These are phyloP conservation scores for Globodera ellingtonae DNA, from an alignment of 1,140 invertebrate species.

Conservation along the genomic window DNA sequence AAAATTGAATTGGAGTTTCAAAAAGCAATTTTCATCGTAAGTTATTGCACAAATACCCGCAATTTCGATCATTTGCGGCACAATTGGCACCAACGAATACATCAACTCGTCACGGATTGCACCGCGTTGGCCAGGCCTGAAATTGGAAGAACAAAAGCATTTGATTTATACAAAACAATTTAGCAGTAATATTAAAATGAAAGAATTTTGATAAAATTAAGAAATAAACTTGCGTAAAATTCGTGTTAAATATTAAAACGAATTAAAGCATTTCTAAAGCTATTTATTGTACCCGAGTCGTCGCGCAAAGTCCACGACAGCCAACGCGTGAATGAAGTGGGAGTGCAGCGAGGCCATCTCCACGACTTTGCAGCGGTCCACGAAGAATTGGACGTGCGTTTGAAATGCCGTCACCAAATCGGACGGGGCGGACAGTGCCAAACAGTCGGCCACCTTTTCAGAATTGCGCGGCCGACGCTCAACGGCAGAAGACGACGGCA, in stretches of 20 bases:
- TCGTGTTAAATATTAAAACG: too few relatives aligned
- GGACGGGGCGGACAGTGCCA: constrained; percentile 2
- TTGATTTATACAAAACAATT: neutral
- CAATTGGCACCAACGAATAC: constrained; percentile 13
- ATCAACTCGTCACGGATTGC: constrained; percentile 17
- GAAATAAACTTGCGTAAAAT: too few relatives aligned
- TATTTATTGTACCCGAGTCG: neutral
- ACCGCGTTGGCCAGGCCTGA: neutral
- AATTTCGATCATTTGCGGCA: constrained; percentile 9
- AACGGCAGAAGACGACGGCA: neutral
- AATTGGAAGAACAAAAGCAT: neutral
- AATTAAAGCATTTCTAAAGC: too few relatives aligned
- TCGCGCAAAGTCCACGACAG: constrained; percentile 19
- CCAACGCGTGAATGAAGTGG: constrained; percentile 8
- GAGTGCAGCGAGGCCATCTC: constrained; percentile 12
- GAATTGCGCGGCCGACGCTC: constrained; percentile 12
- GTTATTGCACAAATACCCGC: neutral
- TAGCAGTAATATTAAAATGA: too few relatives aligned
- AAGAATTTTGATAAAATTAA: too few relatives aligned
- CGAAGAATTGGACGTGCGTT: neutral
- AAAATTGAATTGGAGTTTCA: neutral
- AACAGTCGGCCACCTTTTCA: constrained; percentile 10
- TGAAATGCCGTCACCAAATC: constrained; percentile 12
- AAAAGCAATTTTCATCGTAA: neutral
- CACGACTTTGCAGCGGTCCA: constrained; percentile 5